Conservation (phyloP, 1,140 invertebrate genomes). For the Meteorus sp. region DNA sequence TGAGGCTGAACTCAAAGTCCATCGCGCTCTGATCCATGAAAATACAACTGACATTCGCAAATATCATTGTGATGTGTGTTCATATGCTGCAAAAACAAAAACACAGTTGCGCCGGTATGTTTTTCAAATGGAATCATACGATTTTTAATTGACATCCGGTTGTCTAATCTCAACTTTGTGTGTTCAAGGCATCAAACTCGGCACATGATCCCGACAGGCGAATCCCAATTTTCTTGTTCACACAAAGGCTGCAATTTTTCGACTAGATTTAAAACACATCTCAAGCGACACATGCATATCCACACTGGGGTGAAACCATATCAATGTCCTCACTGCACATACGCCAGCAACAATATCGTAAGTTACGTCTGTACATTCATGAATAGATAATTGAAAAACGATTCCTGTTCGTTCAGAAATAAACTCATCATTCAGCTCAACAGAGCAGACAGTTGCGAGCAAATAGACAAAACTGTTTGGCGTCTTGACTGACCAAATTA, state of each 20-base stretch:
- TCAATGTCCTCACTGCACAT: conserved; percentile 80
- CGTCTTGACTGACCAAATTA: not conserved
- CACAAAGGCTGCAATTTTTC: conserved; percentile 65
- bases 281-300: conserved; percentile 75
- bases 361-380: conserved; percentile 34
- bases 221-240: conserved; percentile 38
- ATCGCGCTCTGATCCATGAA: conserved; percentile 54
- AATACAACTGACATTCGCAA: conserved; percentile 52
- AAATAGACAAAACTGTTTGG: conserved; percentile 7
- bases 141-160: too few species aligned
- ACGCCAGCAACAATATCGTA: conserved; percentile 75
- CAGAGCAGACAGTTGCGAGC: not conserved
- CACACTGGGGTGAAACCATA: conserved; percentile 84
- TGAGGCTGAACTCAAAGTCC: conserved; percentile 59
- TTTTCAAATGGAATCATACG: not conserved
- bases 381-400: too few species aligned
- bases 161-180: too few species aligned
- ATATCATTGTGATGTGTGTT: conserved; percentile 68
- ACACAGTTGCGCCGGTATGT: conserved; percentile 65
- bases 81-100: conserved; percentile 67
- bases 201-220: conserved; percentile 33
- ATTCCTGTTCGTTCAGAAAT: too few species aligned
- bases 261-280: conserved; percentile 67
- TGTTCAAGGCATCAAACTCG: conserved; percentile 48
- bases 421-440: not conserved